Conservation (phyloP, 2,113 vertebrate species). For the Podarcis cretensis region DNA sequence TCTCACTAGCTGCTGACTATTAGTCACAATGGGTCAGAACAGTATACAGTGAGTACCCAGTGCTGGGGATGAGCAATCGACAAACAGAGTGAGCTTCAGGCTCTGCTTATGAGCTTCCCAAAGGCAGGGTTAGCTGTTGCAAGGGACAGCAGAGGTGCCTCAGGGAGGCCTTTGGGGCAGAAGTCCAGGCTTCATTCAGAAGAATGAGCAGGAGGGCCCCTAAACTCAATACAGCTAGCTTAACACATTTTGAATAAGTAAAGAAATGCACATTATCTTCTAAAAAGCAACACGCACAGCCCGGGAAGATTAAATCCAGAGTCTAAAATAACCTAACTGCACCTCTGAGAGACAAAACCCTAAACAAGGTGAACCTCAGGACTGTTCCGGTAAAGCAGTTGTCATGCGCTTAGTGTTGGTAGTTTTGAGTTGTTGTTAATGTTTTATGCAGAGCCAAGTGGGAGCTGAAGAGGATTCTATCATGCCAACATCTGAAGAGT, state of each 20-base stretch:
- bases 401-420: background rate
- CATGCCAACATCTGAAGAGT: constrained; percentile 38
- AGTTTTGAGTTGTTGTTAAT: background rate
- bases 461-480: constrained; percentile 41
- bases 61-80: background rate
- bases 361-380: background rate
- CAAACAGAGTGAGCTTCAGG: background rate
- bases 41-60: background rate
- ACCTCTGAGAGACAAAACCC: background rate
- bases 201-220: no score
- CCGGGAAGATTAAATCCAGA: no score
- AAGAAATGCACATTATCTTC: no score
- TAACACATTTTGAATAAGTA: no score
- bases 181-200: no score
- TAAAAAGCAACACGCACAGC: no score
- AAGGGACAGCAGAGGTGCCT: background rate
- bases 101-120: background rate
- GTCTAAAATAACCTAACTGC: no score
- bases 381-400: background rate
- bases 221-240: no score
- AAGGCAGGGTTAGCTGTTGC: background rate
- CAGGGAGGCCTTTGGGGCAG: no score
- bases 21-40: background rate
- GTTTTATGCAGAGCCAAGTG: background rate
- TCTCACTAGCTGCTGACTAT: background rate